Base-by-base conservation (phyloP, 2,888 invertebrate species). In the Watsonalla cultraria region DNA sequence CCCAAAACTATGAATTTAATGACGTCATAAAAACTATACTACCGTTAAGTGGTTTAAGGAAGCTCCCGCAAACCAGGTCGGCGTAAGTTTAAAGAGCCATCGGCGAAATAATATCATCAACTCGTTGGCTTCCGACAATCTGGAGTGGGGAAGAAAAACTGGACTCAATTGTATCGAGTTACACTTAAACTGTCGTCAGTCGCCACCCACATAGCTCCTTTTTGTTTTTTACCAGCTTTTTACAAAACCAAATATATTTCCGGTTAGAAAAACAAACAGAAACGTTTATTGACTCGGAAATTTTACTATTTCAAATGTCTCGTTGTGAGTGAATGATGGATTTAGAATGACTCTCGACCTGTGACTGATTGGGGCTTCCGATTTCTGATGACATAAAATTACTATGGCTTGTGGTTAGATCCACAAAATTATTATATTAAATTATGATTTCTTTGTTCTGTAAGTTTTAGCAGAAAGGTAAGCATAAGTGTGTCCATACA, bases 141-240 rank as follows among this genome's bases (percentile, higher is more conserved):
- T 78, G 56, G 73, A 78, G 76, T 72, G 81, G 72, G 66, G 66
- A 78, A 82, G 81, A 84, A 86, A 84, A 86, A 88, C 77, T 83
- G 86, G 85, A 82, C 87, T 74, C 67, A 39, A 37, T 59, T 64
- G 62, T 82, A 83, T 90, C 83, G 64, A 67, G 76, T 90, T 89
- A 86, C 89, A 89, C 86, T 89, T 86, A 90, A 85, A 88, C 88
- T 90, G 90, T 90, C 90, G 80, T 90, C 90, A 84, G 72, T 74
- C 75, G 80, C 89, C 90, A 89, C 90, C 90, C 90, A 88, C 86
- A 74, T 72, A 58, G 81, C 61, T 70, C 72, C 68, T 73, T 78
- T 76, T 71, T 66, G 60, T 72, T 81, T 88, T 90, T 87, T 85
- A 82, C 72, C 58, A 70, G 76, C 77, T 80, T 83, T 85, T 84